A percentile compares a stretch with the other conserved stretches of the same genome.
phyloP scores from a whole-genome alignment of 2,888 invertebrate species.

The Petrolisthes cinctipes region DNA sequence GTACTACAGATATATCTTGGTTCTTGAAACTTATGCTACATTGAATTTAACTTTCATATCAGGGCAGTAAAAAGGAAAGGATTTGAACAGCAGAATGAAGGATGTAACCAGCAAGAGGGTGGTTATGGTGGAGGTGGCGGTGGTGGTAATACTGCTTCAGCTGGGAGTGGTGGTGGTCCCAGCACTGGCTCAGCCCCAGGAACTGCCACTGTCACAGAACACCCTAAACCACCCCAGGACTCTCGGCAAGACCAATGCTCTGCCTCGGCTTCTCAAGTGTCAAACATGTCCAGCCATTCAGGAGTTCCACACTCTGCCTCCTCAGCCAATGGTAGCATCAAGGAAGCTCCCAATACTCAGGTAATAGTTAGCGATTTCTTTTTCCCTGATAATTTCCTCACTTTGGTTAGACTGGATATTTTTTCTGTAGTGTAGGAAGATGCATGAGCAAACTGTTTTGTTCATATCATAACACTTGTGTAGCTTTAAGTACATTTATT shows the following conservation, averaged over 20 bases:
- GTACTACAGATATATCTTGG: no score
- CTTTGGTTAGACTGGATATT: no score
- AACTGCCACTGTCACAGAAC: slow-evolving; percentile 22
- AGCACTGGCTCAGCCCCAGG: slow-evolving; percentile 48
- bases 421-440: no score
- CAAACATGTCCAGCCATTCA: slow-evolving; percentile 57
- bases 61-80: slow-evolving; percentile 67
- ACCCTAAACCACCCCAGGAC: slow-evolving; percentile 12
- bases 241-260: slow-evolving; percentile 45
- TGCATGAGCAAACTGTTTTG: no score
- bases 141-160: slow-evolving; percentile 37
- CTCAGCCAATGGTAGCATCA: slow-evolving; percentile 49
- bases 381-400: background rate
- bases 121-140: slow-evolving; percentile 3
- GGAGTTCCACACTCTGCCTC: slow-evolving; percentile 41
- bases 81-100: slow-evolving; percentile 63
- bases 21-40: no score
- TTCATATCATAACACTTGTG: no score
- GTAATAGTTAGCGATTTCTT: background rate
- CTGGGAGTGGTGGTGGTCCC: slow-evolving; percentile 52
- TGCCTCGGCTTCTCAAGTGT: slow-evolving; percentile 51
- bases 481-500: background rate
- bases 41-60: background rate
- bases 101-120: slow-evolving; percentile 40
- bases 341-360: slow-evolving; percentile 38